Evolutionary conservation across 2,888 invertebrate species (phyloP).

Genomic region (Xanthorhoe spadicearia): DNA sequence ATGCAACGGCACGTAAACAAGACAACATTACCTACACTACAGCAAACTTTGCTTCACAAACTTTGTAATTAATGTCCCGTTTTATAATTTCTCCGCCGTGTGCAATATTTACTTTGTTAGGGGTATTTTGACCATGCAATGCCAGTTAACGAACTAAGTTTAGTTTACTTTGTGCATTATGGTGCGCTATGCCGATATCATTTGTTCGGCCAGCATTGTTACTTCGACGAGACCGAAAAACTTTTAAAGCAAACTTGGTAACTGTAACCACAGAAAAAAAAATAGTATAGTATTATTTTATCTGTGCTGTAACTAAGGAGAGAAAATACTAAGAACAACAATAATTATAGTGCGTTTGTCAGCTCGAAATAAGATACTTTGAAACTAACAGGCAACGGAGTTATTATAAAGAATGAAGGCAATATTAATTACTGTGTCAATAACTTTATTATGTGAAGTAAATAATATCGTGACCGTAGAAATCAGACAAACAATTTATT

Average conservation of each 20-base stretch:
- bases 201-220: background rate
- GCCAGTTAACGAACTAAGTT: constrained; percentile 41
- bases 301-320: background rate
- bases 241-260: background rate
- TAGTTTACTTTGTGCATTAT: constrained; percentile 45
- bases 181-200: constrained; percentile 9
- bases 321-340: background rate
- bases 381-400: background rate
- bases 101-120: constrained; percentile 62
- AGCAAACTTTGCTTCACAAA: constrained; percentile 64
- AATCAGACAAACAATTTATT: background rate
- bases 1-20: constrained; percentile 70
- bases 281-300: no score
- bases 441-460: background rate
- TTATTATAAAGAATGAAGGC: background rate
- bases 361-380: background rate
- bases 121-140: constrained; percentile 58
- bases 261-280: background rate
- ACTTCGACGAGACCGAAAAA: background rate
- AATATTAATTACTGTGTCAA: background rate
- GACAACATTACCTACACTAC: constrained; percentile 64
- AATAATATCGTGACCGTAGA: background rate
- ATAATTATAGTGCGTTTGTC: background rate
- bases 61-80: constrained; percentile 72
- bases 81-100: constrained; percentile 67